Evolutionary conservation across 2,797 vertebrate genomes (phyloP), one percentile per base, ranked within the genome.

Genomic region (Borostomias antarcticus): DNA sequence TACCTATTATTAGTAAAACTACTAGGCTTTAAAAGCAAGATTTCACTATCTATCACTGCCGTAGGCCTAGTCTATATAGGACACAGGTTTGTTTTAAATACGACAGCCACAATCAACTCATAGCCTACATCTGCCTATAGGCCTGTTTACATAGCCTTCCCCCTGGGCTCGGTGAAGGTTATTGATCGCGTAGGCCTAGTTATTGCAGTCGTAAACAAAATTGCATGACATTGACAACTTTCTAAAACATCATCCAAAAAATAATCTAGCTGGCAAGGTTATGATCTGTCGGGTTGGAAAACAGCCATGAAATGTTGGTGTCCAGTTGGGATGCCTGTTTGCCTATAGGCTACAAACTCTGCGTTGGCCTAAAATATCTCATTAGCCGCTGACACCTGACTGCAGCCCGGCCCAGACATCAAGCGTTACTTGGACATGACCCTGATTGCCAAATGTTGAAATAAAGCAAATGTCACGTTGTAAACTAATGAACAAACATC

Each of bases 401-500:
- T 21, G 48, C n/a, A 40, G 17, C 2, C 73, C 66, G 5, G 59
- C 62, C 78, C 70, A 78, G 86, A 87, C 82, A 79, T 80, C 78
- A 85, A 81, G 72, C 70, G 76, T 82, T 89, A 85, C 86, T 89
- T 90, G 86, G 89, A 89, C 89, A 90, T 91, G 89, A 91, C 87
- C 88, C 86, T 91, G 87, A 89, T 90, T 86, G 83, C 79, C 82
- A 89, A 87, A 89, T 86, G 85, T 77, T 70, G 76, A 48, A 78
- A 69, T 72, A 62, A 72, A 81, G 76, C 84, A 86, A 47, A 90
- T 75, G 81, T 70, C 70, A 53, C 35, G 75, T 73, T 79, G 84
- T 85, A 88, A 89, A 87, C 10, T 62, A 47, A 52, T 30, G 15
- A 61, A 11, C 4, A 58, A 19, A 58, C n/a, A 23, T 33, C 56